Base-by-base conservation (phyloP, 2,888 invertebrate genomes). In the Noctua janthina region DNA sequence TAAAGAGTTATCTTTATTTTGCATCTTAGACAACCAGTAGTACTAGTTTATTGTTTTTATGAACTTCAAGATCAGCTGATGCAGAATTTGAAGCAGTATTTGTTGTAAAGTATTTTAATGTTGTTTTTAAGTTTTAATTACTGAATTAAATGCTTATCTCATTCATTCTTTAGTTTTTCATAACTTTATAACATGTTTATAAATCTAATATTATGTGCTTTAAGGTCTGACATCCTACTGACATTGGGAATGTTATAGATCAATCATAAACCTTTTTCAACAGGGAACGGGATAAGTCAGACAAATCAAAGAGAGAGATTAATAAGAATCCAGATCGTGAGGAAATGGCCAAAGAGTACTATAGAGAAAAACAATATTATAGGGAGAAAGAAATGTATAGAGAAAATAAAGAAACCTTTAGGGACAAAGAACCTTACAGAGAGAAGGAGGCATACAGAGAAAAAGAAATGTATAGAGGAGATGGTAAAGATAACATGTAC, bases 201-300 rank as follows among this genome's bases (percentile, higher is more conserved):
- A 89, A 88, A 92, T 90, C 84, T 86, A 79, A 88, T 86, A 90
- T 92, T 91, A 91, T 94, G 87, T 93, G 90, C 90, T 94, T 94
- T 93, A 93, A 94, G 93, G 93, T 93, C 92, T 92, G 90, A 91
- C 92, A 91, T 91, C 91, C 89, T 92, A 91, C 91, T 93, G 90
- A 91, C 88, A 90, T 94, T 92, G 92, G 92, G 91, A 92, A 91
- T 92, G 88, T 92, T 92, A 88, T 93, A 94, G 91, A 93, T 92
- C 92, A 89, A 92, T 92, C 89, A 90, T 92, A 92, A 91, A 92
- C 87, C 91, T 93, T 94, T 93, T 94, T 94, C 87, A 90, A 93
- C 94, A 96, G 97, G 94, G 97, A 97, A 85, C 95, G 96, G 85
- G 97, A 97, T 87, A 97, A 96, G 90, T 86, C 94, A 88, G 96